phyloP scores from a whole-genome alignment of 2,797 vertebrate species.

The Karalla daura region DNA sequence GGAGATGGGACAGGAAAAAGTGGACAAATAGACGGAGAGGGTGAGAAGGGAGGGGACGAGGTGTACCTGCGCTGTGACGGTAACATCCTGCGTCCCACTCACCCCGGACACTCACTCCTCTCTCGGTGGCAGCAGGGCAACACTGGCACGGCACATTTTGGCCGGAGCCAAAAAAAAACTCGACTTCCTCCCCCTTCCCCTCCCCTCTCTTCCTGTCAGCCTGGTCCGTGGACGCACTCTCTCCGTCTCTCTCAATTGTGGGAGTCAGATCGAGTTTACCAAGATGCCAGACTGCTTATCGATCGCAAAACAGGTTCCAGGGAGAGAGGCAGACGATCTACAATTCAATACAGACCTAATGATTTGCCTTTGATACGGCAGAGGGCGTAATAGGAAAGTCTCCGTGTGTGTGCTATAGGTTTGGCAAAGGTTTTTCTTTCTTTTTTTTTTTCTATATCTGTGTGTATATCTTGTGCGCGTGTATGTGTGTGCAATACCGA shows the following conservation, averaged over 20 bases:
- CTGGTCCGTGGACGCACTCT: conserved; percentile 9
- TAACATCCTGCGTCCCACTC: neutral
- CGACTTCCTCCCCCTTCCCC: conserved; percentile 54
- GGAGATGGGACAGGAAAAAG: neutral
- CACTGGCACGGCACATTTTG: conserved; percentile 26
- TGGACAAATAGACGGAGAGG: conserved; percentile 2
- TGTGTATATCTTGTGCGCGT: conserved; percentile 4
- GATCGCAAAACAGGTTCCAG: conserved; percentile 15
- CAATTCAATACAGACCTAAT: conserved; percentile 22
- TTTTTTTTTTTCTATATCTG: neutral
- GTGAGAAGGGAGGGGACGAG: neutral
- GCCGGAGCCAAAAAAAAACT: conserved; percentile 2
- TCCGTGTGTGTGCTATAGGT: conserved; percentile 1
- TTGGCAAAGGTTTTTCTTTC: neutral
- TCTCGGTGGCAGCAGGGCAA: conserved; percentile 21
- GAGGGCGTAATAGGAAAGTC: neutral
- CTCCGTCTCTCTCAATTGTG: conserved; percentile 12
- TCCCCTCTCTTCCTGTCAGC: conserved; percentile 35
- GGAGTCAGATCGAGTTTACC: conserved; percentile 38
- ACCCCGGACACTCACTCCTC: neutral
- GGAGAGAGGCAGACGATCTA: conserved; percentile 9
- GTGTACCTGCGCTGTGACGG: too few relatives aligned
- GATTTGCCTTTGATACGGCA: conserved; percentile 13
- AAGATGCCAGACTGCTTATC: conserved; percentile 39
- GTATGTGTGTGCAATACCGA: conserved; percentile 40